These are phyloP conservation scores for Ecliptopera silaceata DNA, from an alignment of 2,888 invertebrate species.

Conservation along the genomic window DNA sequence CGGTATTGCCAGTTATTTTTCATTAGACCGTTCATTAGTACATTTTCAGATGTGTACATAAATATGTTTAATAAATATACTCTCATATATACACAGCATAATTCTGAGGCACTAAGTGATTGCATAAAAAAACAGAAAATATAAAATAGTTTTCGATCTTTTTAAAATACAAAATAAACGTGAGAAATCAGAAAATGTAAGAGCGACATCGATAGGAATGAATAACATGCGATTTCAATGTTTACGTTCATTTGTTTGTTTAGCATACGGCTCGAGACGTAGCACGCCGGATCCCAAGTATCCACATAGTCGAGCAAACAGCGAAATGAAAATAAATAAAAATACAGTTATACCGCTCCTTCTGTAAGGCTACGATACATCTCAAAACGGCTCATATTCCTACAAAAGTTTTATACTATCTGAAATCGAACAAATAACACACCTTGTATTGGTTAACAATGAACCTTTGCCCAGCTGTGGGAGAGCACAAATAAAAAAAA, in stretches of 20 bases:
- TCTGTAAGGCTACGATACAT: background rate
- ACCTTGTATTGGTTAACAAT: too few relatives aligned
- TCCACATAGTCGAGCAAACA: constrained; percentile 52
- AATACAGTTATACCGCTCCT: constrained; percentile 32
- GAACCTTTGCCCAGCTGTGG: too few relatives aligned
- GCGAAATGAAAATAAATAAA: constrained; percentile 60
- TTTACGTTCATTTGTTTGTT: constrained; percentile 67
- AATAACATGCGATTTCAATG: constrained; percentile 69
- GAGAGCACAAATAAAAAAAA: too few relatives aligned
- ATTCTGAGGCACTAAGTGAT: too few relatives aligned
- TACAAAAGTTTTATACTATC: too few relatives aligned
- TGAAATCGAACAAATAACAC: too few relatives aligned
- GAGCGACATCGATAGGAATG: constrained; percentile 58
- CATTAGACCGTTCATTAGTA: too few relatives aligned
- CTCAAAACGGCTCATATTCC: background rate
- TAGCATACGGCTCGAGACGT: constrained; percentile 60
- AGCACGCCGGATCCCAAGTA: constrained; percentile 48
- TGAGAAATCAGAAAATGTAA: constrained; percentile 32
- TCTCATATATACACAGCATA: too few relatives aligned
- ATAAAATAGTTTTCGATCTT: constrained; percentile 8
- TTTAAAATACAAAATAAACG: constrained; percentile 23
- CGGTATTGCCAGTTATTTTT: too few relatives aligned
- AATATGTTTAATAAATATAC: too few relatives aligned
- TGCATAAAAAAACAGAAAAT: background rate
- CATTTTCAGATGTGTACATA: too few relatives aligned